Percentiles rank a stretch among this genome's conserved stretches.
phyloP scores from a whole-genome alignment of 2,888 invertebrate genomes.

The Odontocerum albicorne region DNA sequence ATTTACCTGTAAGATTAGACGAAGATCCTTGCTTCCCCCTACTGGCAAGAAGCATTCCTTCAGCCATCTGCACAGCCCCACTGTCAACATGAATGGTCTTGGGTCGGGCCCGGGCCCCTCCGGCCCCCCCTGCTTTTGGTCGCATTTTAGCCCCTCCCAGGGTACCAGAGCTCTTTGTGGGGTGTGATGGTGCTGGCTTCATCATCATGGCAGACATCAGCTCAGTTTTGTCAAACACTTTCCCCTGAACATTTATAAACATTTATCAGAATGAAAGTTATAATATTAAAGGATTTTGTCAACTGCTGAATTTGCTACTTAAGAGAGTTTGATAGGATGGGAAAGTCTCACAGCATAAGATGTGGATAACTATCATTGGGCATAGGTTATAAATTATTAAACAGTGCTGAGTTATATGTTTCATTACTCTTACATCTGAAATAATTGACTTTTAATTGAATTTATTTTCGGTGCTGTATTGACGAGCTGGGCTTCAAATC shows the following conservation, averaged over 20 bases:
- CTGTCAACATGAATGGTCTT: slow-evolving; percentile 91
- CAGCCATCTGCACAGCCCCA: slow-evolving; percentile 75
- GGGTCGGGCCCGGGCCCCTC: slow-evolving; percentile 73
- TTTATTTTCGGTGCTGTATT: no score
- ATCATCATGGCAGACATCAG: slow-evolving; percentile 55
- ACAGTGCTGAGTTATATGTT: no score
- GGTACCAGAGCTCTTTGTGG: slow-evolving; percentile 42
- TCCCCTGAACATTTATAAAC: slow-evolving; percentile 61
- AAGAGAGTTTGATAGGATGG: no score
- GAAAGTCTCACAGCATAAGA: no score
- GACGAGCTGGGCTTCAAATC: no score
- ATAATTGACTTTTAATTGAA: no score
- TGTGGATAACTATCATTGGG: no score
- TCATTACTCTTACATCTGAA: no score
- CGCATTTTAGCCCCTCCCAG: slow-evolving; percentile 60
- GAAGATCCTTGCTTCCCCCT: slow-evolving; percentile 79
- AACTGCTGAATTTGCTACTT: no score
- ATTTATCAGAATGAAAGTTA: background rate
- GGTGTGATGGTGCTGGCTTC: slow-evolving; percentile 44
- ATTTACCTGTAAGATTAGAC: slow-evolving; percentile 80
- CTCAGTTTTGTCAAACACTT: slow-evolving; percentile 72
- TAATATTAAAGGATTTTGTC: no score
- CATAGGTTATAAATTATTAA: no score
- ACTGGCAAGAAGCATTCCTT: slow-evolving; percentile 71
- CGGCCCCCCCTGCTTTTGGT: slow-evolving; percentile 68